Base-by-base conservation (phyloP, 2,888 invertebrate species). In the Phytoseiulus persimilis region DNA sequence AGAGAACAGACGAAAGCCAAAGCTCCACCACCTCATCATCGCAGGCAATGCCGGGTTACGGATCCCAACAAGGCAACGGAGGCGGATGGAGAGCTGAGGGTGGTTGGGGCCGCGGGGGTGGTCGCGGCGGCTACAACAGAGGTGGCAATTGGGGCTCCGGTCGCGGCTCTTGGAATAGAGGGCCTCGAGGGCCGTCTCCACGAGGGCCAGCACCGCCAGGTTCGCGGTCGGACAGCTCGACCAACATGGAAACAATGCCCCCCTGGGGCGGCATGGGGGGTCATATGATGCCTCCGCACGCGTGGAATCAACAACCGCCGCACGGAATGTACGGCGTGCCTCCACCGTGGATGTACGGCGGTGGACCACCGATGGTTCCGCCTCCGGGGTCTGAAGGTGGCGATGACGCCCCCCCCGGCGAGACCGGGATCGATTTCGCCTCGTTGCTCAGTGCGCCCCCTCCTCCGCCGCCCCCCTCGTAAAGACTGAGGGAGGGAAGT, bases 1-100 rank as follows among this genome's bases (percentile, higher is more conserved):
- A 32, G 87, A 87, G 87, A 87, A 33, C 45, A 45, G 87, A 87
- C 28, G 87, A 87, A 33, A 45, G 87, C n/a, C 87, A 87, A 32
- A 45, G 87, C 32, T 45, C 87, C 87, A 33, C 32, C 23, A 33
- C 39, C 31, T 33, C 39, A 87, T 6, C 28, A 9, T 11, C 45
- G 87, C 39, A n/a, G 31, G 32, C 39, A 28, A 45, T 39, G 87
- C 39, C 39, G 39, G 87, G 87, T 33, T 33, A 45, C 87, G 87
- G 87, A 28, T 45, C 87, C 11, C 39, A 45, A 23, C 87, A 87
- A 23, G 45, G 45, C 87, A 87, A 87, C 87, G 84, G 84, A 3
- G 87, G 87, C 45, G 87, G 87, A n/a, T 87, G 87, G 87, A 87
- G 87, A 33, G 32, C 87, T 32, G 87, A 87, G 28, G 87, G 87